Base-by-base conservation (phyloP, 2,888 invertebrate genomes). In the Pollenia amentaria region DNA sequence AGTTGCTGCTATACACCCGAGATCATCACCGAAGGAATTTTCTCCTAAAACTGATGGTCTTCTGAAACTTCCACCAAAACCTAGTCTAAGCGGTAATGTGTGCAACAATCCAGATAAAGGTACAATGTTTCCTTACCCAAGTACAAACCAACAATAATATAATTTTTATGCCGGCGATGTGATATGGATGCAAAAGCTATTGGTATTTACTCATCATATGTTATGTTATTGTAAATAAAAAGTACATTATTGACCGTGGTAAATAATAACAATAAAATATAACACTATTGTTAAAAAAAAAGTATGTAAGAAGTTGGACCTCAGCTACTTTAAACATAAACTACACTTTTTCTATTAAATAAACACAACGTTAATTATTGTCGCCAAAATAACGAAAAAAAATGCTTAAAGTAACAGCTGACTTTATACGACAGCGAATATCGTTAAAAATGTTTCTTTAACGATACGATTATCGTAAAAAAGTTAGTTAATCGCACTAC, bases 71-170 rank as follows among this genome's bases (percentile, higher is more conserved):
- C 95, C 95, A 88, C 95, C 95, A 88, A 94, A 94, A 91, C 95
- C 95, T 88, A 94, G 94, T 89, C 94, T 94, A 92, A 89, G 91
- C 89, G 91, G 91, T 88, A 92, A 90, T 89, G 91, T 91, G 89
- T 92, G 91, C 89, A 92, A 91, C 90, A 92, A 92, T 90, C 90
- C 91, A 91, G 93, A 93, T 90, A 94, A 93, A 90, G 94, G 93
- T 90, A 94, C 94, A 88, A 94, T 94, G 94, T 95, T 95, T 92
- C 94, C 94, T 91, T 95, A 95, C 92, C 95, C 95, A 89, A 94
- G 94, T 93, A 94, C 94, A 90, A 94, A 94, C 89, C 94, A 94
- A 89, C 94, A 94, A 90, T 94, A 92, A 92, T 93, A 91, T 91
- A 80, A 64, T 72, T 90, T 90, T 89, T 91, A 91, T 89, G 89